phyloP scores from a whole-genome alignment of 2,888 invertebrate species.

The Drosophila planitibia region DNA sequence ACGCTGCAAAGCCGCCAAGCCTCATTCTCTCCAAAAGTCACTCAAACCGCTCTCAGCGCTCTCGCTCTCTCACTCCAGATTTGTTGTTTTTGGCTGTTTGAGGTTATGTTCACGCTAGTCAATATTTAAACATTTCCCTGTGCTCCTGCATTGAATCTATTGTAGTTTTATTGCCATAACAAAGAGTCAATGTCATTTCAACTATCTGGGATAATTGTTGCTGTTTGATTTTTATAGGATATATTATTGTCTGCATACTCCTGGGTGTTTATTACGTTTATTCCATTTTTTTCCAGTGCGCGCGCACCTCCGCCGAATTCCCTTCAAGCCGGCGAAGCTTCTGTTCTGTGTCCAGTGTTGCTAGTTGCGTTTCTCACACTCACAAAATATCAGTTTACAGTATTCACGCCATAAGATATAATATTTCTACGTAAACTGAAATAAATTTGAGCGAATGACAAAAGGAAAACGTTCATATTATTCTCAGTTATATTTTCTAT shows the following conservation, averaged over 20 bases:
- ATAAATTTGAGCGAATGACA: background rate
- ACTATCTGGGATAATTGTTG: slow-evolving; percentile 3
- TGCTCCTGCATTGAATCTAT: background rate
- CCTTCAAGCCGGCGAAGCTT: slow-evolving; percentile 35
- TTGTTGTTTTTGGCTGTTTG: slow-evolving; percentile 16
- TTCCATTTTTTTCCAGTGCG: slow-evolving; percentile 51
- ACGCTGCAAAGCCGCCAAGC: slow-evolving; percentile 18
- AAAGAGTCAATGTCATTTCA: slow-evolving; percentile 14
- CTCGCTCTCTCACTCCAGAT: slow-evolving; percentile 1
- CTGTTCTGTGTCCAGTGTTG: background rate
- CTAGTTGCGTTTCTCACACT: background rate
- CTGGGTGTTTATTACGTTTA: background rate
- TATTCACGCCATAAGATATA: background rate
- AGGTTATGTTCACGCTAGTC: slow-evolving; percentile 26
- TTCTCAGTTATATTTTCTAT: background rate
- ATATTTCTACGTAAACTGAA: background rate
- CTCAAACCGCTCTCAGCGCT: background rate
- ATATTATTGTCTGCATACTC: background rate
- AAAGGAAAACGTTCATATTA: background rate
- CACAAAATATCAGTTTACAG: background rate
- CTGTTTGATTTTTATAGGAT: background rate
- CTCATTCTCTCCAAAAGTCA: slow-evolving; percentile 7
- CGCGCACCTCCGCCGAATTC: slow-evolving; percentile 47
- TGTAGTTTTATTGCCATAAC: slow-evolving; percentile 4
- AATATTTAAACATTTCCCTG: slow-evolving; percentile 24